These are phyloP conservation scores for Melopsittacus undulatus DNA, from an alignment of 2,797 vertebrate species.

Conservation along the genomic window DNA sequence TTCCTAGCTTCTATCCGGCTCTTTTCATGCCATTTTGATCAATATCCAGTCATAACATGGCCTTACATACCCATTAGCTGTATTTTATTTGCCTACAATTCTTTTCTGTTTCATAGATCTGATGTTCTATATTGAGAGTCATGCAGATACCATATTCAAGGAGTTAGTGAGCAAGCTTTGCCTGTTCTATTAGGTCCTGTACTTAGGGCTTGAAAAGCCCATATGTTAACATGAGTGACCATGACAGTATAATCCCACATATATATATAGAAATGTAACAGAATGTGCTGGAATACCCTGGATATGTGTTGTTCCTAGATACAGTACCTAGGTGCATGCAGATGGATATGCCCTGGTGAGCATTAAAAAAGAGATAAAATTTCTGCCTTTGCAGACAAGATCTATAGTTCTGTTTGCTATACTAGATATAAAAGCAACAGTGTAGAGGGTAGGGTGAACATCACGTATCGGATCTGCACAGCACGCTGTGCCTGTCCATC, in stretches of 20 bases:
- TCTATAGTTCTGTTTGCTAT: background rate
- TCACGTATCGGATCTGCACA: background rate
- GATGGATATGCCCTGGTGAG: background rate
- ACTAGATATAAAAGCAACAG: background rate
- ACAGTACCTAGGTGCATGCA: background rate
- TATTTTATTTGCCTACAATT: background rate
- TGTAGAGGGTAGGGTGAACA: background rate
- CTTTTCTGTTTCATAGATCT: background rate
- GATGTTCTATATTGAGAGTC: background rate
- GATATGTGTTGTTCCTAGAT: background rate
- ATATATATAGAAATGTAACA: background rate
- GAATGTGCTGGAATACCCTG: background rate
- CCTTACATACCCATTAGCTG: background rate
- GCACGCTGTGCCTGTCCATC: accelerated
- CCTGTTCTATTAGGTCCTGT: background rate
- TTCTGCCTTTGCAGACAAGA: background rate
- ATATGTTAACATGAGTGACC: background rate
- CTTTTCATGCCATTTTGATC: background rate
- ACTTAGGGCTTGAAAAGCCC: background rate
- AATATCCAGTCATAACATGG: background rate
- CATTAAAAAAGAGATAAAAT: background rate
- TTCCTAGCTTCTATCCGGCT: background rate
- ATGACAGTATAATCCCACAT: background rate
- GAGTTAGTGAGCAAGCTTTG: background rate
- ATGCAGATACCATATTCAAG: background rate